Base-by-base conservation (phyloP, 2,888 invertebrate genomes). In the Pteria penguin region DNA sequence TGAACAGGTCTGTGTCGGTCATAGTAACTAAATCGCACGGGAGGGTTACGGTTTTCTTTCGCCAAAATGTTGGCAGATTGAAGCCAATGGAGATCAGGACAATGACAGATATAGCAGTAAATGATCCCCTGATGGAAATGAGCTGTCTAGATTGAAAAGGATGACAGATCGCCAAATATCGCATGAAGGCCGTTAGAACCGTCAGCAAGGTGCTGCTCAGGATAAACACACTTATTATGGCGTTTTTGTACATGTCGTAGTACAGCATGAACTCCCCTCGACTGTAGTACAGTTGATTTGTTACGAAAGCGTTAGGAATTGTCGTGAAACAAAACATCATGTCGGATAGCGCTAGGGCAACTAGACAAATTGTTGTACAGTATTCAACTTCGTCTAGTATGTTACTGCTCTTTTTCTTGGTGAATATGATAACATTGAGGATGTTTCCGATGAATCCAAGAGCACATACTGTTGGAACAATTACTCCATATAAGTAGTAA, bases 181-280 rank as follows among this genome's bases (percentile, higher is more conserved):
- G 93, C 90, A 95, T 95, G 72, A 95, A 93, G 22, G 96, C 96
- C 69, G 96, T 93, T 3, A 95, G 94, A 62, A 95, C 92, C 24
- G 96, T 94, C 95, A 96, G 95, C 93, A 95, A 94, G 4, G 95
- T 95, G 63, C 95, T 95, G 18, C 95, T 94, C n/a, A 95, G 94
- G 94, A 90, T 82, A 69, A 89, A 88, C 3, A 84, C 84, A 69
- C 87, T 89, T 58, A 87, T 84, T 4, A 87, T 78, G 4, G 84
- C 83, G 29, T 79, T 76, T 5, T 79, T 79, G 67, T 87, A 88
- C 74, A 84, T 82, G 18, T 77, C 66, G 76, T 87, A 88, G 69
- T 88, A 87, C 32, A 88, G 69, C 77, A 84, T 82, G 55, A 87
- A 81, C 31, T 86, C 86, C 0, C 73, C 62, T 4, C 94, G 94